phyloP scores from a whole-genome alignment of 2,113 vertebrate genomes.

The Aldabrachelys gigantea region DNA sequence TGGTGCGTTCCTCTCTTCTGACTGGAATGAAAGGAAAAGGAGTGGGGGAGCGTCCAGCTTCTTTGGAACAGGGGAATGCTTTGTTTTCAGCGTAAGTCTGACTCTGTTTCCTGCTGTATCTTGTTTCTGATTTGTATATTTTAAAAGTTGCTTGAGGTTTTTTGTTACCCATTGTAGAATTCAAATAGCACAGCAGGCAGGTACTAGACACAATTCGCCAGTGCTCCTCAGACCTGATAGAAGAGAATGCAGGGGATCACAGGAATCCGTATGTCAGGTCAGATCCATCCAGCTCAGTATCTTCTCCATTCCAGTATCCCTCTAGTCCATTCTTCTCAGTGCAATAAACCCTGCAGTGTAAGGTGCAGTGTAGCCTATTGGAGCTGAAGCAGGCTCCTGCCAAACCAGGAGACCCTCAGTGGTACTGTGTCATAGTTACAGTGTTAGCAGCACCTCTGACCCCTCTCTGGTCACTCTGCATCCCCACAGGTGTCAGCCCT shows the following conservation, averaged over 20 bases:
- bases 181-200: not conserved
- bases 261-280: not conserved
- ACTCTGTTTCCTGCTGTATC: not conserved
- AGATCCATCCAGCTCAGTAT: not conserved
- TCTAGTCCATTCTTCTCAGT: rapidly evolving
- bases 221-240: not conserved
- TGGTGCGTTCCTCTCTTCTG: conserved; percentile 86
- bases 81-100: conserved; percentile 86
- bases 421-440: not conserved
- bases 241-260: not conserved
- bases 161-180: not conserved
- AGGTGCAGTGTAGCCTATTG: not conserved
- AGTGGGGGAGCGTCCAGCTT: conserved; percentile 68
- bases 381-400: not conserved
- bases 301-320: rapidly evolving
- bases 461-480: not conserved
- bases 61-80: conserved; percentile 90
- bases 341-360: not conserved
- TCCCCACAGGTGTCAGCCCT: not conserved
- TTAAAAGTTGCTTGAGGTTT: not conserved
- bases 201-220: rapidly evolving
- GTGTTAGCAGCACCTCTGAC: not conserved
- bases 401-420: not conserved
- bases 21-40: conserved; percentile 83
- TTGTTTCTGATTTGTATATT: not conserved